These are phyloP conservation scores for Natator depressus DNA, from an alignment of 2,113 vertebrate genomes.

Conservation along the genomic window DNA sequence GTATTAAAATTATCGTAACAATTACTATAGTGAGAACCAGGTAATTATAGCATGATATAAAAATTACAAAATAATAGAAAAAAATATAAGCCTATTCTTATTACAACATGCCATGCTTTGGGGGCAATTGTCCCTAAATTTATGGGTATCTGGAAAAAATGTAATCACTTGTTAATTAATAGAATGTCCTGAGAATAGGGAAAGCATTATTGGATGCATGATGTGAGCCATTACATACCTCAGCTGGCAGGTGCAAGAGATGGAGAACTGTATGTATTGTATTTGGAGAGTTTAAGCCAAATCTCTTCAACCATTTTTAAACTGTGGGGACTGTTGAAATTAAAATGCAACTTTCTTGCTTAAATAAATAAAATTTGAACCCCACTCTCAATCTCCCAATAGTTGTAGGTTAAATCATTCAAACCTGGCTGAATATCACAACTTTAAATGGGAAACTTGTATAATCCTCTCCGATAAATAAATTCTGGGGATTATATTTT, in stretches of 20 bases:
- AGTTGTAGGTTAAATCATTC: neutral
- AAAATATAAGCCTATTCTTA: neutral
- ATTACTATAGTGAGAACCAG: neutral
- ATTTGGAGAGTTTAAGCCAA: conserved; percentile 53
- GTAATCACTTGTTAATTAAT: neutral
- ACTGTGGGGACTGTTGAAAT: neutral
- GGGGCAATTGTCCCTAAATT: neutral
- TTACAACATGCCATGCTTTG: neutral
- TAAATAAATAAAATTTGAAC: conserved; percentile 13
- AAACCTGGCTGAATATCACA: neutral
- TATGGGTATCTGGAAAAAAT: neutral
- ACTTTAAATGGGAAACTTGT: neutral
- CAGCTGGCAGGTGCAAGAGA: conserved; percentile 57
- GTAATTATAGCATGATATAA: neutral
- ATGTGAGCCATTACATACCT: neutral
- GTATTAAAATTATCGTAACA: neutral
- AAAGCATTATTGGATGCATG: neutral
- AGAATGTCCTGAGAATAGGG: neutral
- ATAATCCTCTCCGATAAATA: neutral
- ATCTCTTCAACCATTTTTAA: conserved; percentile 10
- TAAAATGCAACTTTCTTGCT: conserved; percentile 34
- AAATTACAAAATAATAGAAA: neutral
- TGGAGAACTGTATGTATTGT: conserved; percentile 40
- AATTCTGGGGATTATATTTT: neutral
- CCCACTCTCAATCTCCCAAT: no score